Evolutionary conservation across 2,797 vertebrate species (phyloP).

Genomic region (Linurgus olivaceus): DNA sequence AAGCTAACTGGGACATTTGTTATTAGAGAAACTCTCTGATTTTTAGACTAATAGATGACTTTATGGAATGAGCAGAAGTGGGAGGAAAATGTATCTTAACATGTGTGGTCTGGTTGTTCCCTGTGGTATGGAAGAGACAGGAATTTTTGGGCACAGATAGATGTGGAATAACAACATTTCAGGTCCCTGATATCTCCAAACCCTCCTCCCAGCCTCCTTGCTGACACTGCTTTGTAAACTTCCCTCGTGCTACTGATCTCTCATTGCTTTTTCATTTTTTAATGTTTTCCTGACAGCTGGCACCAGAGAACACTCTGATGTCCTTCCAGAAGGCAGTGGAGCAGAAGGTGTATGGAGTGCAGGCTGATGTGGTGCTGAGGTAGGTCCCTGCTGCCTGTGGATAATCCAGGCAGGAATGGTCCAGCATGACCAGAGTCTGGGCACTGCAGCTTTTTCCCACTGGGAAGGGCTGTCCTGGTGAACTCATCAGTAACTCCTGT

Average conservation of each 20-base stretch:
- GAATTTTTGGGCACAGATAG: not conserved
- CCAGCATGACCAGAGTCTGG: not conserved
- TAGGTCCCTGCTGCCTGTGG: not conserved
- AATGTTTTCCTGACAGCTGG: slow-evolving; percentile 73
- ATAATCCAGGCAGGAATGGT: not conserved
- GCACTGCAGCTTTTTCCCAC: not conserved
- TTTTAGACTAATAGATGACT: not conserved
- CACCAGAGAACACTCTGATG: slow-evolving; percentile 94
- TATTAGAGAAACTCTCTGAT: not conserved
- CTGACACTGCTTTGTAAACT: not conserved
- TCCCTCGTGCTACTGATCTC: not conserved
- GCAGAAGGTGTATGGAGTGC: slow-evolving; percentile 83
- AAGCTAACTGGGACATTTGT: not conserved
- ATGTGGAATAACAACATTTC: not conserved
- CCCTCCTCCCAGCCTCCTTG: not conserved
- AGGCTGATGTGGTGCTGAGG: slow-evolving; percentile 92
- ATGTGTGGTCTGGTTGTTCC: no score
- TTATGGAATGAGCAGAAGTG: not conserved
- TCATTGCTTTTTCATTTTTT: not conserved
- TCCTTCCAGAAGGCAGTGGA: slow-evolving; percentile 93
- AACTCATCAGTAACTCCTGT: rapidly evolving
- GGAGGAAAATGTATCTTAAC: not conserved
- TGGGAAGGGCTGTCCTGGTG: not conserved
- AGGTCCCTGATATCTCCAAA: not conserved
- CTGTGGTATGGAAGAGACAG: not conserved